Conservation (phyloP, 2,113 vertebrate genomes). For the Phaethornis superciliosus region DNA sequence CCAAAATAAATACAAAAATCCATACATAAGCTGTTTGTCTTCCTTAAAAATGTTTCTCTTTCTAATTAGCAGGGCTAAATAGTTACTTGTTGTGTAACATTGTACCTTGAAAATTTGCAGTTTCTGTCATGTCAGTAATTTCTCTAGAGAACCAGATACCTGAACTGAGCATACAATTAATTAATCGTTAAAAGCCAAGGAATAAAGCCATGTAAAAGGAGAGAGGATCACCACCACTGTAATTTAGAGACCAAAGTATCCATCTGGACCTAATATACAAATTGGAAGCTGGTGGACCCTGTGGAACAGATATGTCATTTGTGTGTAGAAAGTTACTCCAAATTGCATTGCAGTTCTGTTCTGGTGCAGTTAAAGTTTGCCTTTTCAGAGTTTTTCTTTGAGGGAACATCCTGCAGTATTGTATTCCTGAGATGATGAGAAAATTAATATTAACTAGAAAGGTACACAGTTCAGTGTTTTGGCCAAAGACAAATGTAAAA, state of each 20-base stretch:
- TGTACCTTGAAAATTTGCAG: not conserved
- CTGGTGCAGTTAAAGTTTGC: not conserved
- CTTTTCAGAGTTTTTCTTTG: not conserved
- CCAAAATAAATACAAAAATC: not conserved
- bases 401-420: not conserved
- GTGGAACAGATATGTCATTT: not conserved
- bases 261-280: not conserved
- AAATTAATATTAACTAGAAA: not conserved
- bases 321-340: not conserved
- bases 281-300: not conserved
- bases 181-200: not conserved
- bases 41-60: not conserved
- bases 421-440: not conserved
- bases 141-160: not conserved
- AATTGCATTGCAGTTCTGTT: not conserved
- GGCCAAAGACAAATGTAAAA: not conserved
- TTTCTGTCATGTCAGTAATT: not conserved
- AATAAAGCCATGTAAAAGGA: not conserved
- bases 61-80: not conserved
- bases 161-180: not conserved
- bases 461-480: not conserved
- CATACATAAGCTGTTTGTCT: not conserved
- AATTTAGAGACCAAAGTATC: not conserved
- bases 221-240: not conserved
- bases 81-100: not conserved